These are phyloP conservation scores for Leptonema lineaticorne DNA, from an alignment of 1,140 invertebrate genomes.

Conservation along the genomic window DNA sequence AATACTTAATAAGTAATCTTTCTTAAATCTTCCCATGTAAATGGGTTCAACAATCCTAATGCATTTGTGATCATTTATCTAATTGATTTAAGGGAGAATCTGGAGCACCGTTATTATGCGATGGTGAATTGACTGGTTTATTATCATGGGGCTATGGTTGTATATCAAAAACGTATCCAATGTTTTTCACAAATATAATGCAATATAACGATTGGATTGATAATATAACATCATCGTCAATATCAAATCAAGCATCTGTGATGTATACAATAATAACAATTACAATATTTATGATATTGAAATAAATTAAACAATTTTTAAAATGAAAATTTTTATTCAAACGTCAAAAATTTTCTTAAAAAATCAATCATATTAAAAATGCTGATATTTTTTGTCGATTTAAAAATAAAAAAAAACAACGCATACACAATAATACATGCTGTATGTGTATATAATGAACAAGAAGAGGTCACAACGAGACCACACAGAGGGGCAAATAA, in stretches of 20 bases:
- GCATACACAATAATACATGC: too few species aligned
- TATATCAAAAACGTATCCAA: slow-evolving; percentile 50
- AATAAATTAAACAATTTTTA: not conserved
- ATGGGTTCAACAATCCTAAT: not conserved
- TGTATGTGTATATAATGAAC: not conserved
- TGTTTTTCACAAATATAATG: slow-evolving; percentile 50
- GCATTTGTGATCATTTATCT: not conserved
- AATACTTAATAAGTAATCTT: too few species aligned
- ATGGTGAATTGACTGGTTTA: slow-evolving; percentile 46
- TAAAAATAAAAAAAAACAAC: too few species aligned
- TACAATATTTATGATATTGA: not conserved
- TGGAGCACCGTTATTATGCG: slow-evolving; percentile 44
- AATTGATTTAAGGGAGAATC: slow-evolving; percentile 44
- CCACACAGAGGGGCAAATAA: not conserved
- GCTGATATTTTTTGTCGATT: too few species aligned
- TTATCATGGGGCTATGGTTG: slow-evolving; percentile 56
- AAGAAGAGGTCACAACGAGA: not conserved
- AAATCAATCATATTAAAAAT: too few species aligned
- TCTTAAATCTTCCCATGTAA: too few species aligned
- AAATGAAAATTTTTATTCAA: too few species aligned
- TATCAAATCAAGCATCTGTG: not conserved
- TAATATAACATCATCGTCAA: not conserved
- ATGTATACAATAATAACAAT: not conserved
- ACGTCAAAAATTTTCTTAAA: too few species aligned
- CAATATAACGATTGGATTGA: slow-evolving; percentile 22